Percentiles rank a stretch among this genome's conserved stretches.
Conservation (phyloP, 2,888 invertebrate genomes). For the Dichetophora obliterata region DNA sequence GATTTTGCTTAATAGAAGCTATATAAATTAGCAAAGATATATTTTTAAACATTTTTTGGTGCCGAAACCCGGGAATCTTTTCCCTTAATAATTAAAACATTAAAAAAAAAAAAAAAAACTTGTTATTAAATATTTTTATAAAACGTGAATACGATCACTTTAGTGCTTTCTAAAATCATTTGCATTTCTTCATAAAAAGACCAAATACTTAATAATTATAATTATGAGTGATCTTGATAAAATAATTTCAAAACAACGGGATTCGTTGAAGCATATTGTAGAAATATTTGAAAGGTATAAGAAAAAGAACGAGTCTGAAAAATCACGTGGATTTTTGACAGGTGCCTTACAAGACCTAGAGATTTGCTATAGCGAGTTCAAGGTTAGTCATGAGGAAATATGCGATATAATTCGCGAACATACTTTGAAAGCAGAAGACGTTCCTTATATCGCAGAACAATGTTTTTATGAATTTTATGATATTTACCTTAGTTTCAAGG, state of each 20-base stretch:
- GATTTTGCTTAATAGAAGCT: too few species aligned
- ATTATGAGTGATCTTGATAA: neutral
- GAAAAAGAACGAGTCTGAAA: neutral
- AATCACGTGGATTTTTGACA: slow-evolving; percentile 8
- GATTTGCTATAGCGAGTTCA: neutral
- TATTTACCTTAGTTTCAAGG: neutral
- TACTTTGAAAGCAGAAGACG: neutral
- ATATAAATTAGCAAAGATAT: too few species aligned
- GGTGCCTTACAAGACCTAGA: neutral
- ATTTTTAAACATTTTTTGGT: too few species aligned
- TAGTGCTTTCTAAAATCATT: too few species aligned
- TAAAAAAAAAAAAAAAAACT: too few species aligned
- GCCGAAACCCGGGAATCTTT: too few species aligned
- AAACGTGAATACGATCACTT: too few species aligned
- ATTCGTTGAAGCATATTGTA: neutral
- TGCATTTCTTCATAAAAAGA: too few species aligned
- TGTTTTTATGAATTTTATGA: neutral
- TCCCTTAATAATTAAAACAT: too few species aligned
- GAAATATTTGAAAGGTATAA: neutral
- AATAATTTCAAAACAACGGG: neutral
- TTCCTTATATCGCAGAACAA: slow-evolving; percentile 1
- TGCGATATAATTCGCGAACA: neutral
- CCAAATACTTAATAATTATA: too few species aligned
- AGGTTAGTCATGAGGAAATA: neutral
- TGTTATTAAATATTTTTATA: too few species aligned